Conservation (phyloP, 2,797 vertebrate genomes). For the Odontamblyopus lacepedii region DNA sequence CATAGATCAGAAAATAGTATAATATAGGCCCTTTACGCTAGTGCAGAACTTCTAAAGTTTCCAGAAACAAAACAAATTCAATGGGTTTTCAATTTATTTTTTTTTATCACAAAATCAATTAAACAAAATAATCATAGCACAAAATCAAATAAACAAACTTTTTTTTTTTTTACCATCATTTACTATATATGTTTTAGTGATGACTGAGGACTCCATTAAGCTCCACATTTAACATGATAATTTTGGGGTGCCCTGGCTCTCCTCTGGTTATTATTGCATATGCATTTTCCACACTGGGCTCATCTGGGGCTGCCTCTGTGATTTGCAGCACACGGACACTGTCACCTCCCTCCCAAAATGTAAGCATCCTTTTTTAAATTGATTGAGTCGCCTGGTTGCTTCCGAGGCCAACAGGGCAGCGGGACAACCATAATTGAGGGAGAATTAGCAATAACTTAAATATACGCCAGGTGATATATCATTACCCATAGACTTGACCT, state of each 20-base stretch:
- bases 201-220: neutral
- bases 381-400: conserved; percentile 78
- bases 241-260: neutral
- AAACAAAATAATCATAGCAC: no score
- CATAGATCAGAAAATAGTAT: no score
- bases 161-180: no score
- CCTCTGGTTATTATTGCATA: conserved; percentile 25
- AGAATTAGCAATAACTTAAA: conserved; percentile 95
- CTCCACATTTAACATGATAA: neutral
- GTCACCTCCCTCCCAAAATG: conserved; percentile 75
- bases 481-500: conserved; percentile 99
- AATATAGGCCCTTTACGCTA: no score
- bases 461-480: conserved; percentile 91
- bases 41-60: no score
- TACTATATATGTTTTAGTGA: neutral
- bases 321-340: conserved; percentile 81
- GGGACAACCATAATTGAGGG: conserved; percentile 86
- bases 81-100: no score
- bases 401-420: conserved; percentile 71
- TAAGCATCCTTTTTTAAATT: conserved; percentile 77
- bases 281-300: conserved; percentile 71
- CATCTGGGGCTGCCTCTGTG: conserved; percentile 77
- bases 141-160: no score
- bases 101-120: no score
- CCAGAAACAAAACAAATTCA: no score